These are phyloP conservation scores for Volucella bombylans DNA, from an alignment of 2,888 invertebrate species.

Conservation along the genomic window DNA sequence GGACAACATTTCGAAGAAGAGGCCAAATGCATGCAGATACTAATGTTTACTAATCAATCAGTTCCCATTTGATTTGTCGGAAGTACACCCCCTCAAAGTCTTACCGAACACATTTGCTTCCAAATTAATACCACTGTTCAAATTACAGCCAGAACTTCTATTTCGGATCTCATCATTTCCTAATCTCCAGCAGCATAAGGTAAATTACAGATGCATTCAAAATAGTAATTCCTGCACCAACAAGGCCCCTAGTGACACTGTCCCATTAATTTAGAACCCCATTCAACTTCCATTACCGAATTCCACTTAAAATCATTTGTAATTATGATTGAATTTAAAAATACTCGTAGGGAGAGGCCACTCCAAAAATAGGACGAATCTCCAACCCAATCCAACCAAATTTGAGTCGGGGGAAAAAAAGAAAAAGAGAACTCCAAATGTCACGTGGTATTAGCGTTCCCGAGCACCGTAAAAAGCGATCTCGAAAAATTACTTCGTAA, in stretches of 20 bases:
- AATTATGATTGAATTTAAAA: constrained; percentile 51
- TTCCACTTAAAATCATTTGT: constrained; percentile 62
- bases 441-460: constrained; percentile 30
- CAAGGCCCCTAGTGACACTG: constrained; percentile 17
- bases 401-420: constrained; percentile 2
- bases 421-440: background rate
- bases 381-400: background rate
- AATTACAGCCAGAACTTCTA: too few species aligned
- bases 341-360: constrained; percentile 11
- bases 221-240: background rate
- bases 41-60: too few species aligned
- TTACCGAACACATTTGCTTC: too few species aligned
- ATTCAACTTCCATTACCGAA: constrained; percentile 49
- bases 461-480: constrained; percentile 38
- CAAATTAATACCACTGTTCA: too few species aligned
- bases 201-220: background rate
- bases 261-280: constrained; percentile 45
- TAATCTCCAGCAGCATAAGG: too few species aligned
- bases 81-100: too few species aligned
- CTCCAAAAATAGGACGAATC: constrained; percentile 41
- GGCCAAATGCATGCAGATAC: too few species aligned
- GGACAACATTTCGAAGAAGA: too few species aligned
- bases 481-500: constrained; percentile 31
- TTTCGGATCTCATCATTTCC: too few species aligned
- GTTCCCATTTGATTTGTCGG: too few species aligned